A percentile compares a stretch with the other conserved stretches of the same genome.
These are phyloP conservation scores for Anthophora plumipes DNA, from an alignment of 2,888 invertebrate genomes.

Conservation along the genomic window DNA sequence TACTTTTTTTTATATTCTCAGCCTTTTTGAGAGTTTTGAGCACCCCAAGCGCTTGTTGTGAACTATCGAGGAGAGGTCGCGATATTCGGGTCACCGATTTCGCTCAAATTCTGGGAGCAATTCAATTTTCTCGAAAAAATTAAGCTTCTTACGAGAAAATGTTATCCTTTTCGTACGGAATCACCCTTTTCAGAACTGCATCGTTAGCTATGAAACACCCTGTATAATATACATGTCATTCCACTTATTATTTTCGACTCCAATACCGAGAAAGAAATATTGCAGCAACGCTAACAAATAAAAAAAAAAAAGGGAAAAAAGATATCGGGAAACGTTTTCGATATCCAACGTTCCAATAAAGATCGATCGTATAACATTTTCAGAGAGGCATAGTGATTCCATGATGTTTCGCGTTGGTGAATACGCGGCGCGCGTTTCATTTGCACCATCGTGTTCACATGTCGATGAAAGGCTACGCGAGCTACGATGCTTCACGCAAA, in stretches of 20 bases:
- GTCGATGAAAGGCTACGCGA: slow-evolving; percentile 21
- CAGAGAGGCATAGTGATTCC: slow-evolving; percentile 34
- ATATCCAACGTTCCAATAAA: slow-evolving; percentile 11
- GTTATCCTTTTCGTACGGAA: no score
- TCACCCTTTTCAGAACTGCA: no score
- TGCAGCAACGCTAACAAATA: not conserved
- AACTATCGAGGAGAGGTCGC: no score
- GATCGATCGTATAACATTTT: slow-evolving; percentile 26
- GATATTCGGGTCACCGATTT: no score
- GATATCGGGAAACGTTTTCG: slow-evolving; percentile 6
- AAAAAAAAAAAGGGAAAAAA: slow-evolving; percentile 29
- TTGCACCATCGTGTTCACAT: slow-evolving; percentile 18
- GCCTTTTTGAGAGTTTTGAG: no score
- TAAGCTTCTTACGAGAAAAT: no score
- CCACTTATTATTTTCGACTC: not conserved
- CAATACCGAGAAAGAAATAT: not conserved
- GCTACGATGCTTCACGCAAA: slow-evolving; percentile 50
- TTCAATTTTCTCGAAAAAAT: no score
- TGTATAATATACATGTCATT: no score
- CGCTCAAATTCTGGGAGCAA: no score
- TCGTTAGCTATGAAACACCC: no score
- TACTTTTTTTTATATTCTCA: no score
- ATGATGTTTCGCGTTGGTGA: slow-evolving; percentile 6
- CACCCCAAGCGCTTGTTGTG: no score
- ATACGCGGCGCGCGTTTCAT: slow-evolving; percentile 19